Base-by-base conservation (phyloP, 2,797 vertebrate species). In the Leuciscus waleckii region DNA sequence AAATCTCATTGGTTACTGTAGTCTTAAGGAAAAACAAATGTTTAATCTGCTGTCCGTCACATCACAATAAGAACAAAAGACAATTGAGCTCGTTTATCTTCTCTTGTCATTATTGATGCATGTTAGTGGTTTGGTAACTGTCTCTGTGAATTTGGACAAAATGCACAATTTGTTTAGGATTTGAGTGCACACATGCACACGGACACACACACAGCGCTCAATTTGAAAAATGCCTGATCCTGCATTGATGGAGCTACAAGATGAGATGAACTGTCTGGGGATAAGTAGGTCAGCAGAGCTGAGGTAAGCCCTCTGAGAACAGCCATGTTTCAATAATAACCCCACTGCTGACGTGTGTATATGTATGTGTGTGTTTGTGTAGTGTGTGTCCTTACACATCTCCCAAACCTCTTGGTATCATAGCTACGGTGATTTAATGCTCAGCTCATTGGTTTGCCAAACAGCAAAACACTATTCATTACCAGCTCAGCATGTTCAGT, bases 191-290 rank as follows among this genome's bases (percentile, higher is more conserved):
- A 82, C 74, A 73, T 58, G 26, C 75, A 21, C 21, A 87, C 75
- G 37, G 54, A 83, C 73, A 73, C 76, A 82, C 67, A 83, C 54
- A 68, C 73, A 87, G 79, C 76, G 43, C 85, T 86, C 85, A 88
- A 79, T 90, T 89, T 86, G 85, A 89, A 89, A 88, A 90, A 90
- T 87, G 85, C 85, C 87, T 84, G 87, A 89, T 90, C 87, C 85
- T 83, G 85, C 85, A 85, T 88, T 89, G 88, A 90, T 87, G 88
- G 81, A 88, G 79, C 86, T 88, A 81, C 82, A 88, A 89, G 88
- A 90, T 88, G 86, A 90, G 89, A 85, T 90, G 86, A 89, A 90
- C 87, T 91, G 87, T 89, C 90, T 89, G 83, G 89, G 86, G 90
- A 90, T 88, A 90, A 88, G 85, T 91, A 90, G 90, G 88, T 91